Evolutionary conservation across 2,888 invertebrate species (phyloP).

Genomic region (Chrysopilus asiliformis): DNA sequence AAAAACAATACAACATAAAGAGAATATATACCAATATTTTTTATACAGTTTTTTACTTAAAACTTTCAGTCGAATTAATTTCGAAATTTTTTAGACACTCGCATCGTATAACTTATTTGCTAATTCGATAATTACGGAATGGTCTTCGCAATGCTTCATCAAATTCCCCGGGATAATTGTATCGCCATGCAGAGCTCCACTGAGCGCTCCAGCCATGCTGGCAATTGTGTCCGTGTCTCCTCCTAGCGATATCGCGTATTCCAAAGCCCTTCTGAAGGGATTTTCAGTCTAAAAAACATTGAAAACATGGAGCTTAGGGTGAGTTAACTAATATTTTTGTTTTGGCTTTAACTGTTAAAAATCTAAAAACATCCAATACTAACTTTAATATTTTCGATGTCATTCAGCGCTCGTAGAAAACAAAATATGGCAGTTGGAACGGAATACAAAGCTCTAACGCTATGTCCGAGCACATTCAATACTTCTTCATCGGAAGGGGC

Average conservation of each 20-base stretch:
- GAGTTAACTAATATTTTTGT: too few species aligned
- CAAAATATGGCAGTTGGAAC: slow-evolving; percentile 61
- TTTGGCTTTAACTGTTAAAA: too few species aligned
- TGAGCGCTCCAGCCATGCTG: slow-evolving; percentile 56
- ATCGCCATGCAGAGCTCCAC: slow-evolving; percentile 53
- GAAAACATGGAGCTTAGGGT: too few species aligned
- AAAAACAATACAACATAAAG: too few species aligned
- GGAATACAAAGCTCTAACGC: slow-evolving; percentile 49
- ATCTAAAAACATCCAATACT: slow-evolving; percentile 9
- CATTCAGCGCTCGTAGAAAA: slow-evolving; percentile 43
- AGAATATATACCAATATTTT: too few species aligned
- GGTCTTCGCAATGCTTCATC: slow-evolving; percentile 46
- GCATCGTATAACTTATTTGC: slow-evolving; percentile 38
- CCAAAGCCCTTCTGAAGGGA: slow-evolving; percentile 48
- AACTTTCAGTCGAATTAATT: too few species aligned
- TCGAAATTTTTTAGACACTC: slow-evolving; percentile 1
- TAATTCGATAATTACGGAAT: slow-evolving; percentile 38
- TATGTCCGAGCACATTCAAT: slow-evolving; percentile 43
- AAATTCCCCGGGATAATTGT: slow-evolving; percentile 39
- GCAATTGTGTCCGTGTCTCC: slow-evolving; percentile 70
- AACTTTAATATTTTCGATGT: slow-evolving; percentile 39
- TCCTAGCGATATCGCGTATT: slow-evolving; percentile 56
- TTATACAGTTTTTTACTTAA: too few species aligned
- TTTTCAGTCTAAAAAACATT: slow-evolving; percentile 39
- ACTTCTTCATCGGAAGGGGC: slow-evolving; percentile 39